These are phyloP conservation scores for Rhopalosiphum padi DNA, from an alignment of 1,140 invertebrate species.

Conservation along the genomic window DNA sequence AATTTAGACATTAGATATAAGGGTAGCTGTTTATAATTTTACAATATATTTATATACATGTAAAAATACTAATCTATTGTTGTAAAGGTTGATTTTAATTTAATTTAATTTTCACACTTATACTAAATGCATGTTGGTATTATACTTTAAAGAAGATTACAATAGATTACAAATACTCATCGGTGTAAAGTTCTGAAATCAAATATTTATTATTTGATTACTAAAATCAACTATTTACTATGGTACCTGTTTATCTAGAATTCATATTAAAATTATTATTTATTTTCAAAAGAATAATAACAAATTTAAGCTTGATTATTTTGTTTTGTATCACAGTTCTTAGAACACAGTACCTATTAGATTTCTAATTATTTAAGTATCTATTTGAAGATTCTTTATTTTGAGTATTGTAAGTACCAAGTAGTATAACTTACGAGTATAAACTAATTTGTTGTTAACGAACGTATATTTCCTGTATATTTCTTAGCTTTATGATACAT, in stretches of 20 bases:
- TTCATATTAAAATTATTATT: not conserved
- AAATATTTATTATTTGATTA: not conserved
- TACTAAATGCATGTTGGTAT: not conserved
- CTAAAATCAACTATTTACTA: not conserved
- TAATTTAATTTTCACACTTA: not conserved
- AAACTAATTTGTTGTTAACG: not conserved
- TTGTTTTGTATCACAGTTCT: not conserved
- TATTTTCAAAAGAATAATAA: not conserved
- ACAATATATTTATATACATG: not conserved
- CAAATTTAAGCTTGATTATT: not conserved
- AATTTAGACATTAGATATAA: not conserved
- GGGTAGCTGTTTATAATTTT: not conserved
- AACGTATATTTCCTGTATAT: not conserved
- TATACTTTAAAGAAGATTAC: too few relatives aligned
- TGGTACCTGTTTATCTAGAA: not conserved
- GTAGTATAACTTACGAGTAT: not conserved
- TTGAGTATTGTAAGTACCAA: not conserved
- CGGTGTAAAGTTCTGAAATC: not conserved
- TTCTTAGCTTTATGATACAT: not conserved
- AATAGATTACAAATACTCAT: not conserved
- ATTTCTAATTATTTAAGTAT: not conserved
- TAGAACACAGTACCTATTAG: not conserved
- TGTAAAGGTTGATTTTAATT: not conserved
- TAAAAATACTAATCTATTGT: not conserved
- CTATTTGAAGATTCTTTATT: not conserved